Evolutionary conservation across 2,888 invertebrate genomes (phyloP).

Genomic region (Cancer borealis): DNA sequence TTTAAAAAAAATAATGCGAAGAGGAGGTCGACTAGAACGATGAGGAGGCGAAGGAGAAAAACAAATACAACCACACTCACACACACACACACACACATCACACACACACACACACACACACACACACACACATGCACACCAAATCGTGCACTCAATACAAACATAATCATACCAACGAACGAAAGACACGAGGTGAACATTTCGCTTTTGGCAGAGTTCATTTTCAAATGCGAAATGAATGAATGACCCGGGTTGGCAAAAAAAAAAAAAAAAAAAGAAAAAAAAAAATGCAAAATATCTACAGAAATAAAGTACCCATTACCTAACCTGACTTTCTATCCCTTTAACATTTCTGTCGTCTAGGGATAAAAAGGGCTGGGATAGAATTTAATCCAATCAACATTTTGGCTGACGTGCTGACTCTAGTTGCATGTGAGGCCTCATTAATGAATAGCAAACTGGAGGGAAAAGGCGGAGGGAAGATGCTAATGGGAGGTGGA

Average conservation of each 20-base stretch:
- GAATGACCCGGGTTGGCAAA: neutral
- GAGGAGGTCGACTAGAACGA: neutral
- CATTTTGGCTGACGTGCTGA: slow-evolving; percentile 17
- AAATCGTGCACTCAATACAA: neutral
- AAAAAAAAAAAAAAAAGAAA: neutral
- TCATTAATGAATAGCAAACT: neutral
- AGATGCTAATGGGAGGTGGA: slow-evolving; percentile 4
- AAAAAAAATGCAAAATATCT: neutral
- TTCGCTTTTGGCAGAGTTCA: neutral
- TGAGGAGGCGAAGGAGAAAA: neutral
- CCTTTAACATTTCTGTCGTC: neutral
- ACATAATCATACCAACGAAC: neutral
- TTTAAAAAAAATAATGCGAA: neutral
- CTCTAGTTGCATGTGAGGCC: slow-evolving; percentile 17
- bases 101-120: slow-evolving; percentile 41
- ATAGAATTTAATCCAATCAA: neutral
- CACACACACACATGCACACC: neutral
- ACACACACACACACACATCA: neutral
- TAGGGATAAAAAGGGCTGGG: neutral
- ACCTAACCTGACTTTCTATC: neutral
- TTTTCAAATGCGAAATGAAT: neutral
- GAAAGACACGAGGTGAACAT: neutral
- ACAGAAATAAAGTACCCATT: neutral
- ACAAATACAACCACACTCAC: neutral
- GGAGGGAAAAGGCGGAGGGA: neutral